A percentile compares a stretch with the other conserved stretches of the same genome.
phyloP scores from a whole-genome alignment of 2,888 invertebrate genomes.

The Drosophila aldrichi region DNA sequence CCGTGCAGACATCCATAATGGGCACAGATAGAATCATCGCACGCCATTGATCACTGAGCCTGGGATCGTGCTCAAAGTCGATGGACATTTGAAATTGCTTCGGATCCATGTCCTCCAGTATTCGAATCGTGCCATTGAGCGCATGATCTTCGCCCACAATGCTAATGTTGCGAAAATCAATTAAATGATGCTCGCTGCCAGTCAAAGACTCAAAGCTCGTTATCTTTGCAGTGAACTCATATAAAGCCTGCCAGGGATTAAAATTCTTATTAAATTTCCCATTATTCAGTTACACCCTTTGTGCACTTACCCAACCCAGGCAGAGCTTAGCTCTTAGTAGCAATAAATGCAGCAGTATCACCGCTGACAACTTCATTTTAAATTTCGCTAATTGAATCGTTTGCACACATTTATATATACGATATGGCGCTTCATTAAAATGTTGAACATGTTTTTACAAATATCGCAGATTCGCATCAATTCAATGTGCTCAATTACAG shows the following conservation, averaged over 20 bases:
- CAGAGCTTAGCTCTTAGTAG: background rate
- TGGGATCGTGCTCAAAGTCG: constrained; percentile 28
- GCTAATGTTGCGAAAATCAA: constrained; percentile 30
- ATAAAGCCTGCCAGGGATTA: background rate
- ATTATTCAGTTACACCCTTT: background rate
- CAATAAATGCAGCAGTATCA: background rate
- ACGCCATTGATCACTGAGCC: constrained; percentile 12
- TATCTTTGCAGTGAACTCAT: constrained; percentile 9
- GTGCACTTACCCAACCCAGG: constrained; percentile 1
- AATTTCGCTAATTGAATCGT: constrained; percentile 7
- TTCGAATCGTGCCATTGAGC: constrained; percentile 32
- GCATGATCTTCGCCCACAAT: constrained; percentile 10
- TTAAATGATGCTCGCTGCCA: background rate
- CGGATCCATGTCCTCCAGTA: constrained; percentile 24
- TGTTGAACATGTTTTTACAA: constrained; percentile 5
- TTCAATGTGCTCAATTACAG: constrained; percentile 33
- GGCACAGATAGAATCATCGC: constrained; percentile 19
- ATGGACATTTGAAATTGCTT: constrained; percentile 28
- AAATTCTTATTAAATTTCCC: background rate
- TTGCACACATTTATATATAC: background rate
- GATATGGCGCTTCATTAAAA: constrained; percentile 24
- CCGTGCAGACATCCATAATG: constrained; percentile 22
- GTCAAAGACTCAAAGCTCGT: constrained; percentile 23
- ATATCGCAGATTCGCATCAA: constrained; percentile 4
- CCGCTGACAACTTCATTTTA: constrained; percentile 10